A percentile compares a stretch with the other conserved stretches of the same genome.
Conservation (phyloP, 2,888 invertebrate species). For the Mycogona germanica region DNA sequence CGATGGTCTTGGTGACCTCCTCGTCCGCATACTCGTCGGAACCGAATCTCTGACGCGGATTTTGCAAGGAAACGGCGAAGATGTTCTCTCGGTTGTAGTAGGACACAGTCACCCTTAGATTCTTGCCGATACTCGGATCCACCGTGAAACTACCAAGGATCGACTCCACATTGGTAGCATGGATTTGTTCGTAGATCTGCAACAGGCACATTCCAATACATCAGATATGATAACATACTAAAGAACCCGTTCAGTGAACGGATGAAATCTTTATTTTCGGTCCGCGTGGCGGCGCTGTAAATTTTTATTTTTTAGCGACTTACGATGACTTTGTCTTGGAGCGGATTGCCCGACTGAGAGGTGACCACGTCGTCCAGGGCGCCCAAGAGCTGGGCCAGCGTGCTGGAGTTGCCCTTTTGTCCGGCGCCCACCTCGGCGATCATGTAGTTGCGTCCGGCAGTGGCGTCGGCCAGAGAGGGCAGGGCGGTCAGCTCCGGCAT, state of each 20-base stretch:
- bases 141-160: slow-evolving; percentile 40
- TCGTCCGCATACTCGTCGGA: slow-evolving; percentile 11
- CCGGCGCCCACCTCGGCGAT: slow-evolving; percentile 23
- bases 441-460: slow-evolving; percentile 24
- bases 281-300: background rate
- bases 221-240: background rate
- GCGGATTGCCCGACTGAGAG: slow-evolving; percentile 20
- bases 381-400: slow-evolving; percentile 20
- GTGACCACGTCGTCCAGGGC: slow-evolving; percentile 23
- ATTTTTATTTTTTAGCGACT: too few relatives aligned
- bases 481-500: slow-evolving; percentile 17
- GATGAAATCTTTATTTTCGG: background rate
- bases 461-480: slow-evolving; percentile 23
- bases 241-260: background rate
- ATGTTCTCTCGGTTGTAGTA: slow-evolving; percentile 25
- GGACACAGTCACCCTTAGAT: slow-evolving; percentile 25
- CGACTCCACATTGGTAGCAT: slow-evolving; percentile 1
- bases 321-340: slow-evolving; percentile 11
- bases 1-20: background rate
- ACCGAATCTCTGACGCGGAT: slow-evolving; percentile 5
- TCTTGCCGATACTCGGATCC: slow-evolving; percentile 38
- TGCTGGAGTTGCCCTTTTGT: slow-evolving; percentile 21
- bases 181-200: slow-evolving; percentile 15
- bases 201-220: background rate
- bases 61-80: background rate